These are phyloP conservation scores for Sarcophaga carnaria DNA, from an alignment of 2,888 invertebrate genomes.

Conservation along the genomic window DNA sequence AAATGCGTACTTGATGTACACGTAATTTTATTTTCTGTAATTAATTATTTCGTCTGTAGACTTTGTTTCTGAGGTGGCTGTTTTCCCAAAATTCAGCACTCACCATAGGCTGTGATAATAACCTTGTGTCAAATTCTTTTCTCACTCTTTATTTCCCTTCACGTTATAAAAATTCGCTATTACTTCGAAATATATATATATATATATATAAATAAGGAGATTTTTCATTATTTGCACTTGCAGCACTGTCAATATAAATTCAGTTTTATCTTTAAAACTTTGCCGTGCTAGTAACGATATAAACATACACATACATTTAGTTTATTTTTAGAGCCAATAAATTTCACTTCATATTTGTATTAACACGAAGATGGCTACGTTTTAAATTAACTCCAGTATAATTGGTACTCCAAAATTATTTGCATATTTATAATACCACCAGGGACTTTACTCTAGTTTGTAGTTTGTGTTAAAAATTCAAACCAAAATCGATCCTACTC, in stretches of 20 bases:
- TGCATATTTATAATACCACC: neutral
- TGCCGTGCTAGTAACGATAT: slow-evolving; percentile 61
- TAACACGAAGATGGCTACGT: neutral
- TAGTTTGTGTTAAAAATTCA: neutral
- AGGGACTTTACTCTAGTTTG: neutral
- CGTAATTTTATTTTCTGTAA: slow-evolving; percentile 43
- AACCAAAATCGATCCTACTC: neutral
- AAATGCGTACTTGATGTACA: slow-evolving; percentile 26
- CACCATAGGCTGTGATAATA: slow-evolving; percentile 72
- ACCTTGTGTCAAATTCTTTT: slow-evolving; percentile 71
- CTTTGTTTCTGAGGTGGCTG: slow-evolving; percentile 63
- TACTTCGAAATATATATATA: too few species aligned
- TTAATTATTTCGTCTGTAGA: slow-evolving; percentile 53
- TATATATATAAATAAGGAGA: neutral
- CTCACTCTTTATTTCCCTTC: slow-evolving; percentile 23
- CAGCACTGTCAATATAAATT: slow-evolving; percentile 69
- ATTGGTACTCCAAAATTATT: neutral
- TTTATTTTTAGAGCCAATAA: neutral
- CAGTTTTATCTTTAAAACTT: slow-evolving; percentile 69
- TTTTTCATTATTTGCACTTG: slow-evolving; percentile 27
- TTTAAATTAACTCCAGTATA: neutral
- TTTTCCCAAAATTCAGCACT: slow-evolving; percentile 51
- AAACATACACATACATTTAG: neutral
- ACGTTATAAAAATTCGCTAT: slow-evolving; percentile 33
- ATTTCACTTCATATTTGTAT: slow-evolving; percentile 1